phyloP scores from a whole-genome alignment of 2,113 vertebrate species.

The Ammodytes dubius region DNA sequence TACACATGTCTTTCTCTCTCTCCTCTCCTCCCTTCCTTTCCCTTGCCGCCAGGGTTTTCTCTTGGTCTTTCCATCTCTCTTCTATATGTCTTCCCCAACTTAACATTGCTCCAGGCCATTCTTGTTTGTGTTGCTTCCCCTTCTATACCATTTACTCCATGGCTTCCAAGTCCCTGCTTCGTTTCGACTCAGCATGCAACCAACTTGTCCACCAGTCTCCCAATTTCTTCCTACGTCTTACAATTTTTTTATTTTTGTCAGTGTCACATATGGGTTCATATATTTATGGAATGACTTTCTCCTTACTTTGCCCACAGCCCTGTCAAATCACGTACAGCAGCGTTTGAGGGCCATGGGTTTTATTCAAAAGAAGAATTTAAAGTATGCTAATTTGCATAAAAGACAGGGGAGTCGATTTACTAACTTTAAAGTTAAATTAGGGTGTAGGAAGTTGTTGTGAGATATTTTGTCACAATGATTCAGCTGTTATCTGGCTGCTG shows the following conservation, averaged over 20 bases:
- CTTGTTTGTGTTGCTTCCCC: slow-evolving; percentile 22
- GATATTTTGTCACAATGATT: slow-evolving; percentile 27
- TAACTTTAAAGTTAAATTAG: background rate
- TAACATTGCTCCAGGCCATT: slow-evolving; percentile 40
- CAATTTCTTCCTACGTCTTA: background rate
- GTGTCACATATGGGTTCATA: slow-evolving; percentile 41
- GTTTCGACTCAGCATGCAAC: slow-evolving; percentile 17
- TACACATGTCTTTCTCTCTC: background rate
- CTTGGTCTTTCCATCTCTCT: slow-evolving; percentile 39
- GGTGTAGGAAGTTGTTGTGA: slow-evolving; percentile 1
- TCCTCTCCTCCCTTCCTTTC: background rate
- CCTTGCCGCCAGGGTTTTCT: slow-evolving; percentile 37
- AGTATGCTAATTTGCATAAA: slow-evolving; percentile 21
- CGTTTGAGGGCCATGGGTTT: background rate
- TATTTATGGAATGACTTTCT: slow-evolving; percentile 56
- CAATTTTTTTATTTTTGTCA: slow-evolving; percentile 21
- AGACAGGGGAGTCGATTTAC: slow-evolving; percentile 6
- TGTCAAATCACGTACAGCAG: slow-evolving; percentile 40
- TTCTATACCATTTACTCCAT: slow-evolving; percentile 2
- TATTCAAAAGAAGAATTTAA: background rate
- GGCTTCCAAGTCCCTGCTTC: background rate
- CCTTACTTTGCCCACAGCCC: slow-evolving; percentile 41
- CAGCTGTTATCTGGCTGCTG: background rate
- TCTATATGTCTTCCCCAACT: slow-evolving; percentile 8
- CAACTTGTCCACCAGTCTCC: background rate